phyloP scores from a whole-genome alignment of 1,140 invertebrate species.

The Lepidostoma basale region DNA sequence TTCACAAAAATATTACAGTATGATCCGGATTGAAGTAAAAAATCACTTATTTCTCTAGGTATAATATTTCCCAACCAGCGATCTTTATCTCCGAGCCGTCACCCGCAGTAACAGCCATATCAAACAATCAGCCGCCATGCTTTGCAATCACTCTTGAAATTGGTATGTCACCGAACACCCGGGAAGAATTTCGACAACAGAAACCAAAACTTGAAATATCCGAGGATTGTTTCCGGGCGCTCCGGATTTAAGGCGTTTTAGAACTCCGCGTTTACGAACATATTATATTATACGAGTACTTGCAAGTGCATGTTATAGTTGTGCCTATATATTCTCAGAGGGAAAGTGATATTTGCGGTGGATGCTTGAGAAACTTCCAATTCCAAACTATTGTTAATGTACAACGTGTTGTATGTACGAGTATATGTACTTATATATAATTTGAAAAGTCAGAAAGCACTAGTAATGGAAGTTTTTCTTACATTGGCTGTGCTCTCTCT shows the following conservation, averaged over 20 bases:
- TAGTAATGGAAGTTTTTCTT: conserved; percentile 22
- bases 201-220: background rate
- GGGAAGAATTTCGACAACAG: background rate
- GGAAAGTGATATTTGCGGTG: background rate
- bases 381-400: too few relatives aligned
- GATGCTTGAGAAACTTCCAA: background rate
- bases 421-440: too few relatives aligned
- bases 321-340: background rate
- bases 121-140: conserved; percentile 5
- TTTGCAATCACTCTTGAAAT: conserved; percentile 14
- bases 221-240: too few relatives aligned
- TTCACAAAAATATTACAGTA: background rate
- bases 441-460: conserved; percentile 31
- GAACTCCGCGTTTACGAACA: background rate
- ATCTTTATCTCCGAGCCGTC: conserved; percentile 13
- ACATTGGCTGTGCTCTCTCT: conserved; percentile 4
- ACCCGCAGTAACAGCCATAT: conserved; percentile 5
- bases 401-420: too few relatives aligned
- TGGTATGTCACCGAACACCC: conserved; percentile 19
- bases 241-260: background rate
- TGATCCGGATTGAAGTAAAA: background rate
- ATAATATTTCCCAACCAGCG: conserved; percentile 19
- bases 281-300: background rate
- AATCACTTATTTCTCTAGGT: conserved; percentile 11
- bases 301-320: background rate